Evolutionary conservation across 2,797 vertebrate genomes (phyloP).

Genomic region (Pangasius krempfi): DNA sequence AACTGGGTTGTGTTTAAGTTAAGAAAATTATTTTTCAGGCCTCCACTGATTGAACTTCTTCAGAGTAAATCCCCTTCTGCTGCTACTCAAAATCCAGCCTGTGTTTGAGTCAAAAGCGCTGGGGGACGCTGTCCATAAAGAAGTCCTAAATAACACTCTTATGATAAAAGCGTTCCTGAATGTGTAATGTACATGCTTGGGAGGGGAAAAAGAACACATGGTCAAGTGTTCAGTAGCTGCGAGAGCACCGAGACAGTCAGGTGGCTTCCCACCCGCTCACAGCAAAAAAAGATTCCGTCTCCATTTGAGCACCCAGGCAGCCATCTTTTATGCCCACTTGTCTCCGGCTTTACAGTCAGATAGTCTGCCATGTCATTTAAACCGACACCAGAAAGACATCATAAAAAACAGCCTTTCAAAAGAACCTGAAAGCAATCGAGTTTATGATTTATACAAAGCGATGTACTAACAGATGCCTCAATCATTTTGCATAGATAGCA

Average conservation of each 20-base stretch:
- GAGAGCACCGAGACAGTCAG: slow-evolving; percentile 28
- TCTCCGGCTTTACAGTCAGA: slow-evolving; percentile 27
- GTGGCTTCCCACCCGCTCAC: slow-evolving; percentile 23
- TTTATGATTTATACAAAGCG: slow-evolving; percentile 19
- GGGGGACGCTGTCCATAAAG: slow-evolving; percentile 29
- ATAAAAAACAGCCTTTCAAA: slow-evolving; percentile 23
- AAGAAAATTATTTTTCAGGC: slow-evolving; percentile 57
- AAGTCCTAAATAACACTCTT: slow-evolving; percentile 24
- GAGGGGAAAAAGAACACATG: slow-evolving; percentile 26
- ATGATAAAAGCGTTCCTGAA: slow-evolving; percentile 28
- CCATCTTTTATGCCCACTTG: slow-evolving; percentile 42
- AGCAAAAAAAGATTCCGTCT: slow-evolving; percentile 50
- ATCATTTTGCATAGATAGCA: neutral
- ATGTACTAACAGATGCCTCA: neutral
- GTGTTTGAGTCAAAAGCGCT: slow-evolving; percentile 28
- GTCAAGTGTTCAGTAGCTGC: slow-evolving; percentile 40
- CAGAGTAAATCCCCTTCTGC: slow-evolving; percentile 37
- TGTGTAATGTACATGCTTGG: slow-evolving; percentile 13
- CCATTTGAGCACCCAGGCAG: slow-evolving; percentile 27
- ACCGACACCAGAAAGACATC: slow-evolving; percentile 19
- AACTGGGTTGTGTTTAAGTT: slow-evolving; percentile 51
- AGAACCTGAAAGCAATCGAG: slow-evolving; percentile 2
- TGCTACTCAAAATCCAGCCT: slow-evolving; percentile 33
- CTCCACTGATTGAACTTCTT: slow-evolving; percentile 58
- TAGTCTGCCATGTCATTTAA: slow-evolving; percentile 47